phyloP scores from a whole-genome alignment of 1,140 invertebrate genomes.

The Scaptomyza hsui region DNA sequence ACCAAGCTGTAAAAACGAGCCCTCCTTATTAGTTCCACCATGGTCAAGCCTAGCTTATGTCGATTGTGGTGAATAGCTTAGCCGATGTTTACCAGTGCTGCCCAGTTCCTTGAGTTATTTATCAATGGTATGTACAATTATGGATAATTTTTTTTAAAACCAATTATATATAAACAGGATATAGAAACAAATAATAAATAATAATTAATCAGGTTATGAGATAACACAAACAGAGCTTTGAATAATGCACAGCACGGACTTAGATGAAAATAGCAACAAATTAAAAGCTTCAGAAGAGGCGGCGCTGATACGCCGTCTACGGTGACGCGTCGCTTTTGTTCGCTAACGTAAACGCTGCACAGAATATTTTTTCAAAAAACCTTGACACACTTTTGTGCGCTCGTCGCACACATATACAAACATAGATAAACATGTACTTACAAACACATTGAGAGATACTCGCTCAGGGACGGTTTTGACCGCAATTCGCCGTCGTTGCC shows the following conservation, averaged over 20 bases:
- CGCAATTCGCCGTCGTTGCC: constrained; percentile 68
- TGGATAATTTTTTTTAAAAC: too few relatives aligned
- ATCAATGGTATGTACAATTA: too few relatives aligned
- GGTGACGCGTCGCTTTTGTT: constrained; percentile 61
- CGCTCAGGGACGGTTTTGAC: constrained; percentile 83
- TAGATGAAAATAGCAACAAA: constrained; percentile 73
- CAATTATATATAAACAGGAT: not conserved
- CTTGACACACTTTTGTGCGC: constrained; percentile 83
- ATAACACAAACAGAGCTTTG: constrained; percentile 53
- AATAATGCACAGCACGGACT: constrained; percentile 47
- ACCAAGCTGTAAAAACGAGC: too few relatives aligned
- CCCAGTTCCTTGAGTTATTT: too few relatives aligned
- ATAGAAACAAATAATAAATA: too few relatives aligned
- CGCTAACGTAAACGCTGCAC: constrained; percentile 76
- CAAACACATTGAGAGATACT: constrained; percentile 60
- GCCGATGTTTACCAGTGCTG: too few relatives aligned
- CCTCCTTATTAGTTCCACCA: too few relatives aligned
- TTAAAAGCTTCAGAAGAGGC: constrained; percentile 53
- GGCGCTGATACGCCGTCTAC: constrained; percentile 35
- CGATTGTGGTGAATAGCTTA: too few relatives aligned
- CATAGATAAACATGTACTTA: constrained; percentile 31
- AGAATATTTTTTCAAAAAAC: constrained; percentile 83
- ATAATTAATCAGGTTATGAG: constrained; percentile 52
- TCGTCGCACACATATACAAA: constrained; percentile 64
- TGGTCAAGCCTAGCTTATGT: too few relatives aligned